Percentiles rank a stretch among this genome's conserved stretches.
Conservation (phyloP, 1,140 invertebrate species). For the Lasaia peninsularis region DNA sequence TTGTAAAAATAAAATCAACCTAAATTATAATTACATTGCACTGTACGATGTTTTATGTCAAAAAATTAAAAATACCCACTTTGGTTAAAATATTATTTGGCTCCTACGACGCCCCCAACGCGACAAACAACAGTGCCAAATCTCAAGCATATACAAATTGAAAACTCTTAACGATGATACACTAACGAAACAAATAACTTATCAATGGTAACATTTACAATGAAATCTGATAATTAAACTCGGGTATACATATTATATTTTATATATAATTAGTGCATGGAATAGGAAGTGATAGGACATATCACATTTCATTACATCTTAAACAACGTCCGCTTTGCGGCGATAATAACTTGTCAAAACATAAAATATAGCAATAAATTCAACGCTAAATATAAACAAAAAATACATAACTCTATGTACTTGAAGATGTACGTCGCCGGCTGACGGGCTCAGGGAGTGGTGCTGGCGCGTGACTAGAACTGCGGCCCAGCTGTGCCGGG, state of each 20-base stretch:
- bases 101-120: conserved; percentile 17
- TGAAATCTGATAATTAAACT: conserved; percentile 59
- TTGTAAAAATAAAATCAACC: conserved; percentile 30
- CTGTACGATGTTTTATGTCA: conserved; percentile 32
- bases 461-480: conserved; percentile 13
- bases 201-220: conserved; percentile 76
- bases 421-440: conserved; percentile 5
- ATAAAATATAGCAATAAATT: conserved; percentile 33
- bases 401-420: conserved; percentile 24
- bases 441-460: conserved; percentile 1
- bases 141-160: conserved; percentile 29
- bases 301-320: conserved; percentile 58
- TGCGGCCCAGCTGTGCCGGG: background rate
- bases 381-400: conserved; percentile 30
- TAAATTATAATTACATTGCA: conserved; percentile 32
- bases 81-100: conserved; percentile 44
- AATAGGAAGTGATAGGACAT: conserved; percentile 67
- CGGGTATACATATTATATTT: conserved; percentile 48
- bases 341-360: conserved; percentile 2
- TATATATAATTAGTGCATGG: conserved; percentile 63
- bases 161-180: conserved; percentile 35
- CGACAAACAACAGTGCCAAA: conserved; percentile 5
- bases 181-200: conserved; percentile 61
- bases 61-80: conserved; percentile 43
- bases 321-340: conserved; percentile 36